These are phyloP conservation scores for Bergia puertoricense DNA, from an alignment of 92 coral and sea anemone species.

Conservation along the genomic window DNA sequence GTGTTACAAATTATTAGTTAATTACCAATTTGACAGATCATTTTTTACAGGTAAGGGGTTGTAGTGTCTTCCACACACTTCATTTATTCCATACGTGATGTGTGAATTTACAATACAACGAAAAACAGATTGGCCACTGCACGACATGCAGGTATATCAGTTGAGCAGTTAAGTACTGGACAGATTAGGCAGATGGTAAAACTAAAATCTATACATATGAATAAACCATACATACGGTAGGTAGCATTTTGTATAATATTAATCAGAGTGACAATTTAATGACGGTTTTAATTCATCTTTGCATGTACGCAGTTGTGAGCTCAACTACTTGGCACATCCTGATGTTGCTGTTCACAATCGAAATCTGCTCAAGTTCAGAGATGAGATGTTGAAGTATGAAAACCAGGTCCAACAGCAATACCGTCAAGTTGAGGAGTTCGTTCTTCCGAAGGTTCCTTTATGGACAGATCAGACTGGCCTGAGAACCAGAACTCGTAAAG, in stretches of 20 bases:
- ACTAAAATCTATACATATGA: no score
- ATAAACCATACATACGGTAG: not conserved
- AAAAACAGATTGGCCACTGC: no score
- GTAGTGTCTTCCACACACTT: no score
- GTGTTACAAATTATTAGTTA: no score
- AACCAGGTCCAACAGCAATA: slow-evolving; percentile 66
- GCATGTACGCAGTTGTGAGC: slow-evolving; percentile 60
- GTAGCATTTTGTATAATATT: not conserved
- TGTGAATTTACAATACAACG: no score
- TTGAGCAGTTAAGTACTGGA: no score
- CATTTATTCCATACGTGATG: no score
- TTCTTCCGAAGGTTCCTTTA: slow-evolving; percentile 82
- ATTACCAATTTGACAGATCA: no score
- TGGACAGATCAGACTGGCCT: slow-evolving; percentile 86
- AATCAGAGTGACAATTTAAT: not conserved
- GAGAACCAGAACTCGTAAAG: slow-evolving; percentile 78
- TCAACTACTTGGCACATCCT: slow-evolving; percentile 71
- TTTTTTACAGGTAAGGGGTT: no score
- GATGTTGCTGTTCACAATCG: slow-evolving; percentile 69
- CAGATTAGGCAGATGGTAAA: no score
- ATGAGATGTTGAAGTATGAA: slow-evolving; percentile 79
- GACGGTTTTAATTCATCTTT: not conserved
- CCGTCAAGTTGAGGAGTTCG: slow-evolving; percentile 63
- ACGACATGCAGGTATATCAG: no score
- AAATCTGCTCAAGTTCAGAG: slow-evolving; percentile 69